phyloP scores from a whole-genome alignment of 1,140 invertebrate genomes.

The Orchestia grillus region DNA sequence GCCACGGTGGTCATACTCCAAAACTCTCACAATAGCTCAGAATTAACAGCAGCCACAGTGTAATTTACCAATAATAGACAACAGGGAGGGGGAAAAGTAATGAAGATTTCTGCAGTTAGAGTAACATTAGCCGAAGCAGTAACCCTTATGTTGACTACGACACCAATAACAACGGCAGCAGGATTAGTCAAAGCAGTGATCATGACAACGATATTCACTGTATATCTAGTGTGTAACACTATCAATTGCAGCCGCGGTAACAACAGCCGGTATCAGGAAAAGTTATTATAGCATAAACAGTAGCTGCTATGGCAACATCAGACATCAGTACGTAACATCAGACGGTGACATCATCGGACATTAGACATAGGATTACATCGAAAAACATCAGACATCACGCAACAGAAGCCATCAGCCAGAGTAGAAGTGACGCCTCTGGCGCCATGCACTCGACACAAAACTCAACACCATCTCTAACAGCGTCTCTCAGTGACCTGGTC shows the following conservation, averaged over 20 bases:
- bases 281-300: not conserved
- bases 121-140: not conserved
- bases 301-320: not conserved
- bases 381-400: not conserved
- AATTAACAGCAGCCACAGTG: not conserved
- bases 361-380: too few species aligned
- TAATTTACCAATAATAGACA: not conserved
- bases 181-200: not conserved
- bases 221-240: not conserved
- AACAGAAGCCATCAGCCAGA: too few species aligned
- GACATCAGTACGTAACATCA: too few species aligned
- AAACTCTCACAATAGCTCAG: not conserved
- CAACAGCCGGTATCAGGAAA: too few species aligned
- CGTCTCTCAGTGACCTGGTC: not conserved
- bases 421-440: not conserved
- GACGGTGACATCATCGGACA: too few species aligned
- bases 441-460: not conserved
- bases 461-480: not conserved
- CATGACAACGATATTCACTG: not conserved
- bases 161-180: not conserved
- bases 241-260: not conserved
- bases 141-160: not conserved
- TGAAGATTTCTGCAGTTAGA: not conserved
- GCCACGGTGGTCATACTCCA: not conserved
- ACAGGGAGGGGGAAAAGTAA: not conserved